Conservation (phyloP, 2,797 vertebrate genomes). For the Heteromormyrus szaboi region DNA sequence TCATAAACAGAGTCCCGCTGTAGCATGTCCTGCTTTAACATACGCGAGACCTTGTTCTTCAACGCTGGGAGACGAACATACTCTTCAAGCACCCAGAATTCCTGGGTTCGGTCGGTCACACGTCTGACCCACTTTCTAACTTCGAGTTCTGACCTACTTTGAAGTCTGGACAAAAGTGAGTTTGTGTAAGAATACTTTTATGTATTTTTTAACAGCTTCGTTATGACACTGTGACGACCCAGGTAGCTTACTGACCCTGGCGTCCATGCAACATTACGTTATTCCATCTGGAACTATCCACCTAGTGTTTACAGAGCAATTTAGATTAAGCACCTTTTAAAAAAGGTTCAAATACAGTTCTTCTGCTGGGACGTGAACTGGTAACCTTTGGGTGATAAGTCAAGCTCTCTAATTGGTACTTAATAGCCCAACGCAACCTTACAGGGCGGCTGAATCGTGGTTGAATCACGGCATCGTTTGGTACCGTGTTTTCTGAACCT, state of each 20-base stretch:
- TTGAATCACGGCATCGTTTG: background rate
- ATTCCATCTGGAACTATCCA: background rate
- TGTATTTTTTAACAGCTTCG: background rate
- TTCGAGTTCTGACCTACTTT: constrained; percentile 13
- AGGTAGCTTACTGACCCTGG: background rate
- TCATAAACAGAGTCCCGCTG: background rate
- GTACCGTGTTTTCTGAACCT: background rate
- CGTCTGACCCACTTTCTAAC: background rate
- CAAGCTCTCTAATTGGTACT: background rate
- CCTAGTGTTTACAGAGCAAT: background rate
- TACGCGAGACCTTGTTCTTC: background rate
- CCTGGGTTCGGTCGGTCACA: background rate
- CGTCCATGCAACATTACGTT: background rate
- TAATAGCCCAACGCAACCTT: background rate
- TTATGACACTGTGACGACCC: background rate
- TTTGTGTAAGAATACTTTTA: background rate
- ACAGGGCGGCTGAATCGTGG: background rate
- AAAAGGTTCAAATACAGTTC: background rate
- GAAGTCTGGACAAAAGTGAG: background rate
- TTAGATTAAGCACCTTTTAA: background rate
- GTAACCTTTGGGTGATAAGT: background rate
- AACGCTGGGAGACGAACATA: background rate
- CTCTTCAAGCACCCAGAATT: background rate
- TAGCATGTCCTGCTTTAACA: background rate
- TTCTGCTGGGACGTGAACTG: background rate